Percentiles rank a stretch among this genome's conserved stretches.
Conservation (phyloP, 2,113 vertebrate genomes). For the Paraplagusia blochii region DNA sequence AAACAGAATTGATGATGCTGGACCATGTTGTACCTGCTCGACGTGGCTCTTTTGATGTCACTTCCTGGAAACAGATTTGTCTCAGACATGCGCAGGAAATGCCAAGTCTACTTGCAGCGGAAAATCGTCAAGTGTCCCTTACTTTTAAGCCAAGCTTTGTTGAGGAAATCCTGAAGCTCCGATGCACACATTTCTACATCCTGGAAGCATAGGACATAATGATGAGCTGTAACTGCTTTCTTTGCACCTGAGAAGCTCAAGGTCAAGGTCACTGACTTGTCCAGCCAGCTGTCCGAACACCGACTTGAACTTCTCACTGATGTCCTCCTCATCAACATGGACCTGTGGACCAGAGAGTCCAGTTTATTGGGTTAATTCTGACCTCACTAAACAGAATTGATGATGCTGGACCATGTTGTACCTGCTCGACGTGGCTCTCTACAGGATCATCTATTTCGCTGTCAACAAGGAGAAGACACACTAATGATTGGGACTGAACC, state of each 20-base stretch:
- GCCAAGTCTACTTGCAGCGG: background rate
- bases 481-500: background rate
- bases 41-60: constrained; percentile 72
- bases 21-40: constrained; percentile 73
- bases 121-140: constrained; percentile 12
- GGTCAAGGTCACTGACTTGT: constrained; percentile 35
- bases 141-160: constrained; percentile 60
- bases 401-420: constrained; percentile 41
- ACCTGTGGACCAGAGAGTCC: constrained; percentile 37
- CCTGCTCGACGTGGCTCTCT: constrained; percentile 76
- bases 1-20: background rate
- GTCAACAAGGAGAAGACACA: constrained; percentile 22
- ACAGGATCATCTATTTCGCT: constrained; percentile 79
- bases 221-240: background rate
- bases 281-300: constrained; percentile 71
- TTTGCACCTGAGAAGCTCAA: no score
- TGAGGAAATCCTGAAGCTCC: constrained; percentile 67
- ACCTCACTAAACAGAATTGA: background rate
- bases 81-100: background rate
- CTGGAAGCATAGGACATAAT: constrained; percentile 30
- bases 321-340: constrained; percentile 61
- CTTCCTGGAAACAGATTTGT: constrained; percentile 36
- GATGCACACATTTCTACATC: constrained; percentile 66
- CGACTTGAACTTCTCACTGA: constrained; percentile 57
- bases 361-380: background rate